These are phyloP conservation scores for Manis crassicaudata DNA, from an alignment of 2,797 vertebrate species.

Conservation along the genomic window DNA sequence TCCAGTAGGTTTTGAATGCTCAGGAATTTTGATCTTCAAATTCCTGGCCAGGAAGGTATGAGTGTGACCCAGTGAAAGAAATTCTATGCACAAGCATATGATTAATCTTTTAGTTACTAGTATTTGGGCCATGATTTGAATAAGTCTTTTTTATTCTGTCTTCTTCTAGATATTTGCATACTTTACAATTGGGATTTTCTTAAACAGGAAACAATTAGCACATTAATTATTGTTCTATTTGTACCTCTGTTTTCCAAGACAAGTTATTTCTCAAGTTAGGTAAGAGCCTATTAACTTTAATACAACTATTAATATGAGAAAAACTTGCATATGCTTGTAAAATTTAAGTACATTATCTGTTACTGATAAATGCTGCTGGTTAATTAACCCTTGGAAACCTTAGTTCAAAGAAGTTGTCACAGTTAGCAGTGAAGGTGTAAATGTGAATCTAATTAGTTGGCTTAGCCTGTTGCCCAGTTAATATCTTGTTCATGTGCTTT, in stretches of 20 bases:
- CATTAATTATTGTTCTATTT: slow-evolving; percentile 24
- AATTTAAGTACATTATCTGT: slow-evolving; percentile 23
- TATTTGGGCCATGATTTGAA: not conserved
- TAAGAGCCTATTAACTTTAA: not conserved
- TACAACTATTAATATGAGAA: not conserved
- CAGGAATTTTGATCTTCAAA: slow-evolving; percentile 16
- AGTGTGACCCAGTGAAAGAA: not conserved
- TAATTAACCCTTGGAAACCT: slow-evolving; percentile 43
- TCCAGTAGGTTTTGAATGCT: not conserved
- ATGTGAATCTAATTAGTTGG: slow-evolving; percentile 1
- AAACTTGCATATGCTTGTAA: slow-evolving; percentile 40
- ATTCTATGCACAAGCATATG: not conserved
- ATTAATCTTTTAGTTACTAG: not conserved
- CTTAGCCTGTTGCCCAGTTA: not conserved
- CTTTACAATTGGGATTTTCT: not conserved
- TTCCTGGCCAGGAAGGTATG: not conserved
- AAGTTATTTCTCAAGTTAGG: not conserved
- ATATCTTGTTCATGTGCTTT: not conserved
- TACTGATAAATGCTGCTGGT: slow-evolving; percentile 26
- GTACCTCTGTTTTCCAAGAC: not conserved
- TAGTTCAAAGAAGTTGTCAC: slow-evolving; percentile 28
- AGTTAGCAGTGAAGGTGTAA: slow-evolving; percentile 37
- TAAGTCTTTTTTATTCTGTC: slow-evolving; percentile 4
- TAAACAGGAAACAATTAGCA: slow-evolving; percentile 2
- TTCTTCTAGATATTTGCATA: slow-evolving; percentile 11